Evolutionary conservation across 2,113 vertebrate genomes (phyloP), one percentile per base, ranked within the genome.

Genomic region (Megalops atlanticus): DNA sequence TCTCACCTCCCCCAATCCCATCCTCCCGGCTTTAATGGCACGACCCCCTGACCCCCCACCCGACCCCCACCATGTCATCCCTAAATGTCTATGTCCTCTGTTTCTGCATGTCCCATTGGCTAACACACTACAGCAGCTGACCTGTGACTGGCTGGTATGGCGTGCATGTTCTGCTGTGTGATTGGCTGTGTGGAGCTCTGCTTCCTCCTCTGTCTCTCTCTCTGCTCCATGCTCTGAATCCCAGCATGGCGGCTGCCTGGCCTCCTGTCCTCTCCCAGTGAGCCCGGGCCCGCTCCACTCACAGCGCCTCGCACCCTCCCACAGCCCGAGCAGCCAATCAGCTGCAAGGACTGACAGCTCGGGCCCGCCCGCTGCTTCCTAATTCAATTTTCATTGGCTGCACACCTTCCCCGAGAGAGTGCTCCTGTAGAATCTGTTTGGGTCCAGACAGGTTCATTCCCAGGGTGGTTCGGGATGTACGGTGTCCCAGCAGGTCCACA

Each of bases 81-180:
- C n/a, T n/a, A n/a, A n/a, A n/a, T n/a, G n/a, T n/a, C 69, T 52
- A 47, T 71, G 33, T 4, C 84, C 87, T 52, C 43, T 36, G 45
- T 78, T 40, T 45, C 47, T 78, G 54, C n/a, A 54, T 31, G 31
- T 74, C 43, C 76, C 35, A 47, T 73, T 77, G 21, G 27, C n/a
- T 79, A 58, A 76, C n/a, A n/a, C 15, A 2, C 33, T 31, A 5
- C n/a, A 27, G 58, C 4, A 31, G 2, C 27, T 64, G 58, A 8
- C 4, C 8, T 31, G 58, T n/a, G 7, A 64, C 31, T 31, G n/a
- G 58, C 58, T 64, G 43, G 43, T 14, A 45, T 64, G n/a, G n/a
- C 24, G 24, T 31, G 21, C 10, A 3, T 33, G 45, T 73, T 31
- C 1, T 75, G 11, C 27, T 12, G 15, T 47, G 77, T 40, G 35